phyloP scores from a whole-genome alignment of 2,888 invertebrate genomes.

The Platycnemis pennipes region DNA sequence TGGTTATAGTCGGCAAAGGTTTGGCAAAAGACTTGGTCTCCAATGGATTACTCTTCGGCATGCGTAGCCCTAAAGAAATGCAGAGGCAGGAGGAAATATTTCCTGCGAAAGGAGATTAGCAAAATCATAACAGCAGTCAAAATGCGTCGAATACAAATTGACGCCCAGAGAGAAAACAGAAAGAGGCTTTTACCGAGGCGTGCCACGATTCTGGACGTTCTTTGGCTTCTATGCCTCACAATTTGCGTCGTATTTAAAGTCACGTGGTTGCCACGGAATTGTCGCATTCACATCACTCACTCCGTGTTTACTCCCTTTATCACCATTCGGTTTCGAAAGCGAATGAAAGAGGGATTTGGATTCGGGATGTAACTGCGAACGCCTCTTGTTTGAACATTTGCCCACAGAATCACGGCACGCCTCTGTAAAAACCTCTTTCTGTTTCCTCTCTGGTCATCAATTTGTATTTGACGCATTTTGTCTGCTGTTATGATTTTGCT shows the following conservation, averaged over 20 bases:
- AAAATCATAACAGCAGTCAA: too few species aligned
- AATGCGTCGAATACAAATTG: too few species aligned
- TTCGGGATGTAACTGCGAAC: background rate
- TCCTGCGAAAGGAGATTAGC: too few species aligned
- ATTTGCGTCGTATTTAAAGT: conserved; percentile 3
- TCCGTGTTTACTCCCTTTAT: background rate
- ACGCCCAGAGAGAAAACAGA: too few species aligned
- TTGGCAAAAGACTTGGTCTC: background rate
- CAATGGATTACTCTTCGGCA: too few species aligned
- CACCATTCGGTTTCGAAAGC: conserved; percentile 3
- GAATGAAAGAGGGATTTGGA: conserved; percentile 13
- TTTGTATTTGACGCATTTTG: background rate
- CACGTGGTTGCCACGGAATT: background rate
- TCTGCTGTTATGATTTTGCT: too few species aligned
- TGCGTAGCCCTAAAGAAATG: too few species aligned
- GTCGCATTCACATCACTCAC: conserved; percentile 22
- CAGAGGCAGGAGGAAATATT: too few species aligned
- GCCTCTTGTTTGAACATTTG: background rate
- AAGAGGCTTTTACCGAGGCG: too few species aligned
- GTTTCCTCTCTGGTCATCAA: background rate
- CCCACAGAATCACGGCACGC: background rate
- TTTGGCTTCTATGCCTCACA: background rate
- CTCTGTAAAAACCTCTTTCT: background rate
- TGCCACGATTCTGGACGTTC: too few species aligned
- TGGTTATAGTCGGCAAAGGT: background rate